Percentiles rank a stretch among this genome's conserved stretches.
These are phyloP conservation scores for Eupithecia pulchellata DNA, from an alignment of 2,888 invertebrate genomes.

Conservation along the genomic window DNA sequence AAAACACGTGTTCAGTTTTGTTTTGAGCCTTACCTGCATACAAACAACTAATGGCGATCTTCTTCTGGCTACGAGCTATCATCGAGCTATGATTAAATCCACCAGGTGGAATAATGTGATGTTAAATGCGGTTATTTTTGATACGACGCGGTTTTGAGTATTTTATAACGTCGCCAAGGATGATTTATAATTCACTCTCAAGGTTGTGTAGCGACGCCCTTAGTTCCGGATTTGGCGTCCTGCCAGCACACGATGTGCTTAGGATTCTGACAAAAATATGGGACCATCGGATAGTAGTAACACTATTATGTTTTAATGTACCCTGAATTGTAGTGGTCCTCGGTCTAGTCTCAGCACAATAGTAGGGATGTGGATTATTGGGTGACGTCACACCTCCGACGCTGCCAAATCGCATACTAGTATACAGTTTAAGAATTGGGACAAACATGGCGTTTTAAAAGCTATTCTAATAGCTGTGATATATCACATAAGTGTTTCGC, in stretches of 20 bases:
- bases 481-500: background rate
- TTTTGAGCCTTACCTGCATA: background rate
- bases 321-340: slow-evolving; percentile 25
- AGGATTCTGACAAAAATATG: slow-evolving; percentile 32
- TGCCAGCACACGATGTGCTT: slow-evolving; percentile 24
- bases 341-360: background rate
- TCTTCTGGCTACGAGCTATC: slow-evolving; percentile 28
- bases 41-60: background rate
- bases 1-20: background rate
- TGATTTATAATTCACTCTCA: slow-evolving; percentile 24
- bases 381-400: background rate
- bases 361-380: background rate
- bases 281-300: slow-evolving; percentile 16
- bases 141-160: slow-evolving; percentile 21
- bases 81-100: slow-evolving; percentile 35
- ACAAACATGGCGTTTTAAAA: background rate
- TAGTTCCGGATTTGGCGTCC: slow-evolving; percentile 20
- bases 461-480: background rate
- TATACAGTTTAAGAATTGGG: background rate
- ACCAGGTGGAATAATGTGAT: slow-evolving; percentile 32
- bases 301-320: slow-evolving; percentile 36
- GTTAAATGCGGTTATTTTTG: slow-evolving; percentile 33
- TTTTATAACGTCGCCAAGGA: slow-evolving; percentile 22
- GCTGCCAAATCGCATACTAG: background rate
- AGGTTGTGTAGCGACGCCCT: slow-evolving; percentile 31